Base-by-base conservation (phyloP, 1,140 invertebrate genomes). In the Pachypeltis micranthus region DNA sequence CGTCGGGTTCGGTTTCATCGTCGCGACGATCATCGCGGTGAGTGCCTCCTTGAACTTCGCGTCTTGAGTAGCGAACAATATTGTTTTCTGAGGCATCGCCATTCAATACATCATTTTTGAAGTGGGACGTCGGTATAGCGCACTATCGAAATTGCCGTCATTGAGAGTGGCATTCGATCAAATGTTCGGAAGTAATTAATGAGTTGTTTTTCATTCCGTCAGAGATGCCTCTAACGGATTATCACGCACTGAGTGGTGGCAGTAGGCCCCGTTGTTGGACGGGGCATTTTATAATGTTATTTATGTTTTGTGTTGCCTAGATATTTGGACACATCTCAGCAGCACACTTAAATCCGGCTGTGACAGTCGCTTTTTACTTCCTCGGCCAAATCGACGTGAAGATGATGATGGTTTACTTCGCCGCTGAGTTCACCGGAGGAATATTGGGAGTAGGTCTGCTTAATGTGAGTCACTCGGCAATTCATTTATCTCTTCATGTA, bases 331-430 rank as follows among this genome's bases (percentile, higher is more conserved):
- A 73, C 63, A 71, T 75, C 12, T 70, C 69, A 57, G 63, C 65
- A 2, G 70, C 72, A 44, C 73, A 75, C 64, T 63, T 82, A 62
- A 83, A 83, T 69, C 81, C 81, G 0, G 76, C 78, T 1, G 79
- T 82, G 1, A 79, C 78, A 0, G 63, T 72, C 1, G 76, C 72
- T 4, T 74, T 81, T 54, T 65, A 80, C 44, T 68, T 78, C 12
- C 72, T 79, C 12, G 74, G 79, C 2, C 70, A 76, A 51, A 72
- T 79, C 2, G 74, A 73, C 56, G 62, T 81, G 24, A 65, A 77
- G 2, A 68, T 76, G 26, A 74, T 75, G 7, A 16, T 81, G 10
- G 68, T 81, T 23, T 80, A 80, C 71, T 67, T 79, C n/a, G 34
- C 73, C 7, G 68, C 74, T n/a, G 77, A 80, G 64, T 67, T 72